Base-by-base conservation (phyloP, 2,888 invertebrate species). In the Pollenia griseotomentosa region DNA sequence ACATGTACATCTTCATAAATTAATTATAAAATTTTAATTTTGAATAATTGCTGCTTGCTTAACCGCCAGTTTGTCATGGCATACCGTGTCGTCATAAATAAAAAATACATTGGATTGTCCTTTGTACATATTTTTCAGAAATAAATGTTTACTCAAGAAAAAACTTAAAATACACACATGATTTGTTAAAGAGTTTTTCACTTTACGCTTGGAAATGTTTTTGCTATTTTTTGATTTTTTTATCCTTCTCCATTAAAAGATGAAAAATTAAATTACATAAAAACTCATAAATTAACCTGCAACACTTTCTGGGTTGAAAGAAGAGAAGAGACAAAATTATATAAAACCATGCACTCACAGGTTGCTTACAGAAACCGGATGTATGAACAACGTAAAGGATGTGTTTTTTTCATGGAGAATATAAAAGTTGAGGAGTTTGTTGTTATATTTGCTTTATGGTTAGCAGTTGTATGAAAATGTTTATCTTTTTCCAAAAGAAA, bases 261-360 rank as follows among this genome's bases (percentile, higher is more conserved):
- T 88, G 88, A 88, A 88, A 89, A 88, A 89, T 89, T 87, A 89
- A 89, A 90, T 90, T 90, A 89, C 89, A 88, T 86, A 88, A 88
- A 86, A 88, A 88, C 88, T 89, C 89, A 89, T 90, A 90, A 90
- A 89, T 90, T 88, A 90, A 90, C 86, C 89, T 82, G 85, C 75
- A 79, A 83, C 74, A 81, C 68, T 83, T 85, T 57, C 44, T 46
- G 73, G 63, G 61, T n/a, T 55, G 42, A 46, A 75, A 73, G 14
- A 5, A 73, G 10, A 6, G 5, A 57, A 51, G 14, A 68, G 40
- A 46, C 7, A 65, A 51, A 61, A 16, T 8, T 9, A 57, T 11
- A 11, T 33, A 33, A 33, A 33, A 6, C 0, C 33, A 33, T 33
- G 33, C 33, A 33, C 33, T 33, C 23, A 48, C 5, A 40, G 2